These are phyloP conservation scores for Morus bassanus DNA, from an alignment of 2,797 vertebrate species.

Conservation along the genomic window DNA sequence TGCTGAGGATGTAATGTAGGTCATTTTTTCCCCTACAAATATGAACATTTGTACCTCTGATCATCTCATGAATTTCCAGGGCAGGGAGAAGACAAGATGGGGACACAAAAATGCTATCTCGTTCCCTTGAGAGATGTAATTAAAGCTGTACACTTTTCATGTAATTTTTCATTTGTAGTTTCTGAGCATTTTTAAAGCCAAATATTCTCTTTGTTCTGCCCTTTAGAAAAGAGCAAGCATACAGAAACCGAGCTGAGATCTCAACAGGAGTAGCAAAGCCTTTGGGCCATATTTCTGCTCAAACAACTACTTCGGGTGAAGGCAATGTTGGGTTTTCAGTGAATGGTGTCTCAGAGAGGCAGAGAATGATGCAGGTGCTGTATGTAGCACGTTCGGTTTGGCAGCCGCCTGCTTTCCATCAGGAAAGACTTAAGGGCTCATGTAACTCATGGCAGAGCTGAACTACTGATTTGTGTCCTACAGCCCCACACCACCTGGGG, in stretches of 20 bases:
- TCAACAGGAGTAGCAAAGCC: background rate
- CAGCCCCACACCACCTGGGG: fast-evolving
- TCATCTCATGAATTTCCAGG: background rate
- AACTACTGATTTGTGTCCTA: background rate
- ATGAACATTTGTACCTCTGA: background rate
- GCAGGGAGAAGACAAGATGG: background rate
- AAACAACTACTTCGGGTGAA: background rate
- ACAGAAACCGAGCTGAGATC: background rate
- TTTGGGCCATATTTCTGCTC: background rate
- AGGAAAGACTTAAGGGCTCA: background rate
- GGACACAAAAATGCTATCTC: background rate
- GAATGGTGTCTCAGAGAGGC: background rate
- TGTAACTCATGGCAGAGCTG: background rate
- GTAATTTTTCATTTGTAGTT: conserved; percentile 38
- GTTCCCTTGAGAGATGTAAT: conserved; percentile 16
- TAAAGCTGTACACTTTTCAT: conserved; percentile 20
- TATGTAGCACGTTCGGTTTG: fast-evolving
- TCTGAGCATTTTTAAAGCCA: background rate
- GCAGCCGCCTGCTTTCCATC: background rate
- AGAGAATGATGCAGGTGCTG: background rate
- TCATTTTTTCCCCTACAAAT: background rate
- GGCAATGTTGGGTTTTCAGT: background rate
- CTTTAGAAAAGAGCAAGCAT: background rate
- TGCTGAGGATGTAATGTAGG: conserved; percentile 22
- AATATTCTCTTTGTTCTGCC: conserved; percentile 1